Conservation (phyloP, 2,113 vertebrate species). For the Sialia sialis region DNA sequence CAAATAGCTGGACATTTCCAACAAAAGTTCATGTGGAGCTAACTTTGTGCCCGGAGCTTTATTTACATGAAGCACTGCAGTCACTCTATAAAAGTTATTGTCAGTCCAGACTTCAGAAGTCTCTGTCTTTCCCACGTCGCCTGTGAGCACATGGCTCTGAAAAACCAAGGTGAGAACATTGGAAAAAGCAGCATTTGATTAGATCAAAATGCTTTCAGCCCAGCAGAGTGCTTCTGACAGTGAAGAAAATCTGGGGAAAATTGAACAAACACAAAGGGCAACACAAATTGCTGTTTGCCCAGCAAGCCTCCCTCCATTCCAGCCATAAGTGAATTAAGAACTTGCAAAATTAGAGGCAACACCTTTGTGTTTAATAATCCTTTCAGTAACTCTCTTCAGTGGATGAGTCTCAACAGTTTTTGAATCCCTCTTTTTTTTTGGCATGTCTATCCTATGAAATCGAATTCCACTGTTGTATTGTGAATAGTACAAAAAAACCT, state of each 20-base stretch:
- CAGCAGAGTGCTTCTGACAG: background rate
- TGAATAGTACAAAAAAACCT: background rate
- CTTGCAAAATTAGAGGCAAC: background rate
- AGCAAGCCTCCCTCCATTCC: rapidly evolving
- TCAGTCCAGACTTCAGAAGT: background rate
- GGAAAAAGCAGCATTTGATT: background rate
- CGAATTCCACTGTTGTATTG: background rate
- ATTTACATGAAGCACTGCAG: background rate
- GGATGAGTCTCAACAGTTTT: background rate
- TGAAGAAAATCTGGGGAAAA: background rate
- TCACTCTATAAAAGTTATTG: background rate
- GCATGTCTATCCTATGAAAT: background rate
- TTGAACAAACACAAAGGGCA: background rate
- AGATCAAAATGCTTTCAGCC: background rate
- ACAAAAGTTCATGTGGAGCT: background rate
- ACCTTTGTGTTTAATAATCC: background rate
- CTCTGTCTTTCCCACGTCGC: background rate
- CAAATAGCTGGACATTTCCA: background rate
- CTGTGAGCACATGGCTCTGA: background rate
- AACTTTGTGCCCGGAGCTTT: background rate
- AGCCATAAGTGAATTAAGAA: background rate
- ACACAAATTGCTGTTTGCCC: background rate
- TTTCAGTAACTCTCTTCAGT: background rate
- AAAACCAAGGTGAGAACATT: background rate
- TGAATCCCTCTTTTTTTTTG: background rate